Evolutionary conservation across 2,888 invertebrate species (phyloP).

Genomic region (Ecdyonurus torrentis): DNA sequence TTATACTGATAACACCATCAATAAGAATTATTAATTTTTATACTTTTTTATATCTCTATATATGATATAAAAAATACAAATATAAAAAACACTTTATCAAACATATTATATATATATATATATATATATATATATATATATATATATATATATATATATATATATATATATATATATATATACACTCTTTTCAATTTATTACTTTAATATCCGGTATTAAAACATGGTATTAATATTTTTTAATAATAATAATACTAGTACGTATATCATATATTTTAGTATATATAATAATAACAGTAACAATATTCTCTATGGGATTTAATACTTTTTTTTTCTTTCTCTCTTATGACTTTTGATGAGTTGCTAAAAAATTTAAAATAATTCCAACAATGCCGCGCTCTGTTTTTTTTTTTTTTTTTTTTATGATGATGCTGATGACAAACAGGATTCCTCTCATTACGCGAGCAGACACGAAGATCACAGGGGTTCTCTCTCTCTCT

Average conservation of each 20-base stretch:
- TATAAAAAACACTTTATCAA: too few species aligned
- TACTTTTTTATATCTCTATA: too few species aligned
- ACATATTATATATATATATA: too few species aligned
- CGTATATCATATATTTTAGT: not conserved
- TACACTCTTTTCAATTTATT: not conserved
- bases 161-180: too few species aligned
- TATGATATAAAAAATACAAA: too few species aligned
- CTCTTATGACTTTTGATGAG: not conserved
- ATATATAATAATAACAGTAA: not conserved
- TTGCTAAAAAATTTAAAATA: slow-evolving; percentile 3
- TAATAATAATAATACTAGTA: too few species aligned
- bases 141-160: too few species aligned
- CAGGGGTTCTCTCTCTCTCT: not conserved
- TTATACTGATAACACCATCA: too few species aligned
- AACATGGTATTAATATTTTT: too few species aligned
- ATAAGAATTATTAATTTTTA: not conserved
- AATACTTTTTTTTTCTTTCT: not conserved
- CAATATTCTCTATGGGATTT: not conserved
- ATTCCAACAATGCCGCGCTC: not conserved
- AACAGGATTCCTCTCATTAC: not conserved
- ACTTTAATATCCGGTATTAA: not conserved
- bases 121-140: too few species aligned
- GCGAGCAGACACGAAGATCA: not conserved
- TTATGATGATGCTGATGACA: not conserved
- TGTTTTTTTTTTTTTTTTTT: not conserved